These are phyloP conservation scores for Rhabdornis inornatus DNA, from an alignment of 2,113 vertebrate species.

Conservation along the genomic window DNA sequence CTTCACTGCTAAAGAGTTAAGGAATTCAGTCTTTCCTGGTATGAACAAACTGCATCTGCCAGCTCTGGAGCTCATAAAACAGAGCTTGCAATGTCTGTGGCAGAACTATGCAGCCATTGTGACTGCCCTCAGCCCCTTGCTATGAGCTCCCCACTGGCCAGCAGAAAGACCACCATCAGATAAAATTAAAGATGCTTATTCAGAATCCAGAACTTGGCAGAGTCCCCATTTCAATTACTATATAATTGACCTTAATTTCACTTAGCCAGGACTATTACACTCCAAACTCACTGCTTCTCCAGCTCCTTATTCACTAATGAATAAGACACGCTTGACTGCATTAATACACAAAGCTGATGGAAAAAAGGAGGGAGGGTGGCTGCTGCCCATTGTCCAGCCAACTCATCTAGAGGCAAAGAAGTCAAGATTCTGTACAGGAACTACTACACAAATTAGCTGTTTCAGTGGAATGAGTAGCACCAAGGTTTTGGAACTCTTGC, in stretches of 20 bases:
- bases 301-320: background rate
- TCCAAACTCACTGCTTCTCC: background rate
- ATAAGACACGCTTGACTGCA: background rate
- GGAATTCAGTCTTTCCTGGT: background rate
- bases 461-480: background rate
- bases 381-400: background rate
- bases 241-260: slow-evolving; percentile 48
- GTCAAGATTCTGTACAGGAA: background rate
- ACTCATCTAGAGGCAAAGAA: background rate
- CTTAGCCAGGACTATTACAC: background rate
- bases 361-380: background rate
- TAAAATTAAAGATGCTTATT: background rate
- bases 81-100: slow-evolving; percentile 43
- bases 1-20: background rate
- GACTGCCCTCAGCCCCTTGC: slow-evolving; percentile 13
- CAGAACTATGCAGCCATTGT: slow-evolving; percentile 44
- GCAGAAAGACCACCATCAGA: slow-evolving; percentile 27
- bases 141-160: background rate
- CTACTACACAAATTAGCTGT: background rate
- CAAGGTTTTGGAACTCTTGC: background rate
- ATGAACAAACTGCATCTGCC: background rate
- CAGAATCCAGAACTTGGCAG: slow-evolving; percentile 18
- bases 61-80: slow-evolving; percentile 11
- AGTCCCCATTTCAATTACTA: slow-evolving; percentile 40
- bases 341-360: background rate